phyloP scores from a whole-genome alignment of 2,113 vertebrate species.

The Seriola aureovittata region DNA sequence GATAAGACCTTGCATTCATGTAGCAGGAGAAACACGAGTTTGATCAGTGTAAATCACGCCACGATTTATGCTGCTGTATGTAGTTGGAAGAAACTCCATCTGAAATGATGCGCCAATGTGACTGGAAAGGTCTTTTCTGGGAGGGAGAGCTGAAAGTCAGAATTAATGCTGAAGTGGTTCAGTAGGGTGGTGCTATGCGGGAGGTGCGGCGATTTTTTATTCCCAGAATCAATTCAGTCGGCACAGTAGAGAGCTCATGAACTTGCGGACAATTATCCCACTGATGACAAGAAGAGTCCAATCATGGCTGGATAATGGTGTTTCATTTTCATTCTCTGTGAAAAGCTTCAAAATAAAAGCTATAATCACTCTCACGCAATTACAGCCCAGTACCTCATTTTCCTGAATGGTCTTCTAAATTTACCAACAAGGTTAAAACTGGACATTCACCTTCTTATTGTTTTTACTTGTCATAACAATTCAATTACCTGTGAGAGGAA shows the following conservation, averaged over 20 bases:
- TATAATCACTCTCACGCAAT: constrained; percentile 77
- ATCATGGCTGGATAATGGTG: constrained; percentile 66
- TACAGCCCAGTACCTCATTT: constrained; percentile 60
- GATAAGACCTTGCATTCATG: constrained; percentile 8
- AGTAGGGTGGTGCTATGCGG: constrained; percentile 17
- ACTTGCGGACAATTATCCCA: constrained; percentile 70
- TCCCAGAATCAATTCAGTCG: constrained; percentile 60
- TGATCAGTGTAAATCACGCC: constrained; percentile 20
- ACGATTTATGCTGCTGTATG: neutral
- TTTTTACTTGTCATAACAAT: constrained; percentile 58
- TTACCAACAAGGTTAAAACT: constrained; percentile 73
- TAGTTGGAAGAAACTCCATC: constrained; percentile 16
- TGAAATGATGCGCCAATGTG: constrained; percentile 10
- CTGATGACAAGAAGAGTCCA: constrained; percentile 69
- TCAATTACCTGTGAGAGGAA: constrained; percentile 61
- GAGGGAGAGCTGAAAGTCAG: constrained; percentile 12
- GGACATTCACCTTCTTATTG: constrained; percentile 63
- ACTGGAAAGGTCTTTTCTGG: constrained; percentile 23
- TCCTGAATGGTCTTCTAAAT: constrained; percentile 65
- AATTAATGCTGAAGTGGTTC: constrained; percentile 36
- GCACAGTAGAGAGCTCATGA: constrained; percentile 57
- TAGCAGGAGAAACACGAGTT: constrained; percentile 18
- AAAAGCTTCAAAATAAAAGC: constrained; percentile 75
- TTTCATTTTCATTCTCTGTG: constrained; percentile 62
- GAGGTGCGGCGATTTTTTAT: constrained; percentile 49